These are phyloP conservation scores for Hemicrepidius hirtus DNA, from an alignment of 2,888 invertebrate genomes.

Conservation along the genomic window DNA sequence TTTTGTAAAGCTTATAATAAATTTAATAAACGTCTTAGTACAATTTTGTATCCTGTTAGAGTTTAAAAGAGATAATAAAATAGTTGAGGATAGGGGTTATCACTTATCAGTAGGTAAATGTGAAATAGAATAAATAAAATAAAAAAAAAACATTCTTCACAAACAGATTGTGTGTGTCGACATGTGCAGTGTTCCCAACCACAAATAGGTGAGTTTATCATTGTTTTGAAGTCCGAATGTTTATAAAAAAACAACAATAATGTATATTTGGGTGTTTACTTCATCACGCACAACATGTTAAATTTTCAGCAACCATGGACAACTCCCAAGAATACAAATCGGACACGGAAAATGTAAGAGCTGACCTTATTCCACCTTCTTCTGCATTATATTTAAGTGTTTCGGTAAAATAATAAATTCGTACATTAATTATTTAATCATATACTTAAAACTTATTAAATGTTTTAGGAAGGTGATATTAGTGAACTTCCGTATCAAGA, in stretches of 20 bases:
- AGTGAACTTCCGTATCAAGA: conserved; percentile 77
- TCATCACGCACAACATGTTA: background rate
- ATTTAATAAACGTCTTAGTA: conserved; percentile 6
- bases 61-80: conserved; percentile 16
- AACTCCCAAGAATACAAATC: conserved; percentile 34
- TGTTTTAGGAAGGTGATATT: conserved; percentile 80
- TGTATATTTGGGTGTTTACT: background rate
- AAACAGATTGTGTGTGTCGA: conserved; percentile 29
- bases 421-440: background rate
- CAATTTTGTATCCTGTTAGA: background rate
- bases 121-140: conserved; percentile 26
- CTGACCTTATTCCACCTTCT: conserved; percentile 36
- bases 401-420: conserved; percentile 31
- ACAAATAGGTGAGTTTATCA: conserved; percentile 37
- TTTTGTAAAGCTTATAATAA: background rate
- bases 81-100: conserved; percentile 41
- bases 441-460: background rate
- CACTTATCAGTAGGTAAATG: conserved; percentile 44
- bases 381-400: conserved; percentile 44
- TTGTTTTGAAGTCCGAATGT: conserved; percentile 14
- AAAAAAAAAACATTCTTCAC: conserved; percentile 29
- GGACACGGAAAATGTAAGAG: conserved; percentile 39
- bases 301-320: conserved; percentile 38
- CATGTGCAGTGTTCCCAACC: conserved; percentile 38
- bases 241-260: conserved; percentile 9